Percentiles rank a stretch among this genome's conserved stretches.
Conservation (phyloP, 2,113 vertebrate genomes). For the Dicaeum eximium region DNA sequence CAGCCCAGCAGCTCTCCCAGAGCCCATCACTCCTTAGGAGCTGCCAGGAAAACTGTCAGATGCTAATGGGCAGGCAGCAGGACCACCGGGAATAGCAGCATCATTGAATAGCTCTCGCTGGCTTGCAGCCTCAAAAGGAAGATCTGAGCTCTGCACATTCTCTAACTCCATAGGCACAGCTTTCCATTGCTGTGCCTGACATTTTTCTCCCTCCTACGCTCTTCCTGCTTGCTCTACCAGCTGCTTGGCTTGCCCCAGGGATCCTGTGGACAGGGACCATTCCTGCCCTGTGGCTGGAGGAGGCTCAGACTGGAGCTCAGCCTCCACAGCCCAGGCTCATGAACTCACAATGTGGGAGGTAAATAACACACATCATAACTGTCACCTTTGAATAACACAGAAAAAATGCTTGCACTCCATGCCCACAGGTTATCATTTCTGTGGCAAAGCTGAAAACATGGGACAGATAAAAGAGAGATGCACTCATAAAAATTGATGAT, state of each 20-base stretch:
- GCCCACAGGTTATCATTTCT: background rate
- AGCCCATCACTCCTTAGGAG: background rate
- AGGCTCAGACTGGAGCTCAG: fast-evolving
- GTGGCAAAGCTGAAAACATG: background rate
- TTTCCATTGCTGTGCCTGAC: background rate
- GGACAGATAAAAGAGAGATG: background rate
- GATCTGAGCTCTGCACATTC: background rate
- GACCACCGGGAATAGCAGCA: fast-evolving
- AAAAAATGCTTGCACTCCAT: background rate
- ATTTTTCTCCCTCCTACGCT: background rate
- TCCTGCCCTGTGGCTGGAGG: background rate
- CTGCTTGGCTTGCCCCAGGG: background rate
- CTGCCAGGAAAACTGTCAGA: background rate
- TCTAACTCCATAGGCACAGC: background rate
- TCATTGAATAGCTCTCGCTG: background rate
- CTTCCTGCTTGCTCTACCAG: background rate
- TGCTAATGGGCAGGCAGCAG: background rate
- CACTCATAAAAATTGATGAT: background rate
- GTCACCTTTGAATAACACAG: background rate
- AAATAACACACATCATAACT: background rate
- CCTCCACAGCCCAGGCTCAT: background rate
- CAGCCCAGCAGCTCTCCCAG: background rate
- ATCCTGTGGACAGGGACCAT: background rate
- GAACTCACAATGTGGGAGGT: background rate
- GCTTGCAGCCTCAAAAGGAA: background rate